phyloP scores from a whole-genome alignment of 1,140 invertebrate genomes.

The Drosophila biarmipes region DNA sequence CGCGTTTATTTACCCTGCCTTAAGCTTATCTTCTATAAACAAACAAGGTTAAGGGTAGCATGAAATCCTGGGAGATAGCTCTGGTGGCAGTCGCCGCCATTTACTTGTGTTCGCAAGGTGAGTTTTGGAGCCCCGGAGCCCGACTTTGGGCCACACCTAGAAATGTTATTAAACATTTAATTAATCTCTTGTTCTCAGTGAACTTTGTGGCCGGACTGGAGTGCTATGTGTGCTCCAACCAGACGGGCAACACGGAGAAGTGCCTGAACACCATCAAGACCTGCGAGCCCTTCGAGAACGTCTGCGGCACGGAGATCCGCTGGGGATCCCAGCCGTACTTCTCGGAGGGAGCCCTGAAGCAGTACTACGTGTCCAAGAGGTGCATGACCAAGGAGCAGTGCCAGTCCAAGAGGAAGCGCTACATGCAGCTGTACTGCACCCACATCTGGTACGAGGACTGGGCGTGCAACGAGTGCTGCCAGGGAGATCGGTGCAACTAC shows the following conservation, averaged over 20 bases:
- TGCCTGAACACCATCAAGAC: slow-evolving; percentile 96
- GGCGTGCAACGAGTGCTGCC: slow-evolving; percentile 98
- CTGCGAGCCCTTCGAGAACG: slow-evolving; percentile 94
- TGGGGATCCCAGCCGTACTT: slow-evolving; percentile 98
- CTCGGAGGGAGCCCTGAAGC: slow-evolving; percentile 96
- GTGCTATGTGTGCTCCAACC: slow-evolving; percentile 97
- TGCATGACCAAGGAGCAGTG: slow-evolving; percentile 94
- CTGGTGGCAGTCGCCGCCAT: slow-evolving; percentile 53
- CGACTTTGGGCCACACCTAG: slow-evolving; percentile 56
- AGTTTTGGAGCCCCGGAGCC: slow-evolving; percentile 4
- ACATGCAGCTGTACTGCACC: slow-evolving; percentile 91
- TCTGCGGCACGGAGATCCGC: slow-evolving; percentile 94
- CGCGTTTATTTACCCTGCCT: slow-evolving; percentile 10
- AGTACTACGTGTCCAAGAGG: slow-evolving; percentile 96
- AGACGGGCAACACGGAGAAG: slow-evolving; percentile 97
- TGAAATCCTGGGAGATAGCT: slow-evolving; percentile 66
- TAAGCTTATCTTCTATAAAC: slow-evolving; percentile 3
- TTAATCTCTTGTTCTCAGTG: slow-evolving; percentile 45
- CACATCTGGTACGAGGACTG: slow-evolving; percentile 99
- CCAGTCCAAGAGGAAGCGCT: slow-evolving; percentile 87
- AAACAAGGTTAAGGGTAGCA: not conserved
- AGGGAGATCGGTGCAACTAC: slow-evolving; percentile 98
- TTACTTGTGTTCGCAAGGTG: slow-evolving; percentile 65
- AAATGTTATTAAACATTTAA: slow-evolving; percentile 3
- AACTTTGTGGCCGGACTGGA: slow-evolving; percentile 90